Evolutionary conservation across 2,797 vertebrate genomes (phyloP).

Genomic region (Anniella stebbinsi): DNA sequence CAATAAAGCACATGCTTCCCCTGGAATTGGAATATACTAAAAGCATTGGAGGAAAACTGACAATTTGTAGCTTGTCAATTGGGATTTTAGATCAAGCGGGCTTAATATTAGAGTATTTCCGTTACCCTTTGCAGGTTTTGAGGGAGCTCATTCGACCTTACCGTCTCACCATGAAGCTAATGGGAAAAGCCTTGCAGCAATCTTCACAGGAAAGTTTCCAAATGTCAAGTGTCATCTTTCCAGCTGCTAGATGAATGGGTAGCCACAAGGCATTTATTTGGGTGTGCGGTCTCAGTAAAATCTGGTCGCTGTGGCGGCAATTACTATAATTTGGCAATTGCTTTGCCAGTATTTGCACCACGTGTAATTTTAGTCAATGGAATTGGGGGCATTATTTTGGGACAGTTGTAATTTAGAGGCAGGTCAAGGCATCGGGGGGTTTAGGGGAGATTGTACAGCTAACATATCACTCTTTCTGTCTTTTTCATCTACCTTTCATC

Average conservation of each 20-base stretch:
- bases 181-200: conserved; percentile 83
- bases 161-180: conserved; percentile 84
- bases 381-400: conserved; percentile 52
- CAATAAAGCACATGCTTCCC: conserved; percentile 20
- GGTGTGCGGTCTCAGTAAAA: conserved; percentile 78
- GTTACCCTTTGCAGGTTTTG: conserved; percentile 82
- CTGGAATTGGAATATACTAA: conserved; percentile 52
- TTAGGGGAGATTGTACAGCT: not conserved
- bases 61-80: conserved; percentile 75
- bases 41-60: conserved; percentile 67
- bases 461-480: conserved; percentile 21
- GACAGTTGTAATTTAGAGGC: conserved; percentile 57
- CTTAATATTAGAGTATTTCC: conserved; percentile 73
- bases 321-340: conserved; percentile 76
- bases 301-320: conserved; percentile 73
- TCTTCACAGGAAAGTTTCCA: conserved; percentile 82
- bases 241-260: conserved; percentile 85
- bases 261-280: conserved; percentile 82
- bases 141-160: conserved; percentile 83
- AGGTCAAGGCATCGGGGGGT: not conserved
- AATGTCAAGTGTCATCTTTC: conserved; percentile 85
- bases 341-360: conserved; percentile 63
- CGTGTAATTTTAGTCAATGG: conserved; percentile 59
- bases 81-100: conserved; percentile 77
- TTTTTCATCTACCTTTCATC: not conserved